Conservation (phyloP, 2,888 invertebrate genomes). For the Tinea trinotella region DNA sequence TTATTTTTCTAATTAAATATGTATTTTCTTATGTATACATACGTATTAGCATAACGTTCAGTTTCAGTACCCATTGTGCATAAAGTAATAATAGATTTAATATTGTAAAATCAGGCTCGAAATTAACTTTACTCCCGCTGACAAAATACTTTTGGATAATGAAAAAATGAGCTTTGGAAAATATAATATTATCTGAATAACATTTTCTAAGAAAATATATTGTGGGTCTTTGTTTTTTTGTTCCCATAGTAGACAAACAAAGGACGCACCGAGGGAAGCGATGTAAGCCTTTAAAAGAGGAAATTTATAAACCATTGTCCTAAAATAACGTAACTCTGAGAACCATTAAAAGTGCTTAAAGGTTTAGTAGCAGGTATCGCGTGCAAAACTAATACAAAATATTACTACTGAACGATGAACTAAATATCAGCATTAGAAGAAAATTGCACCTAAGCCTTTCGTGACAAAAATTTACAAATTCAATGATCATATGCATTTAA, state of each 20-base stretch:
- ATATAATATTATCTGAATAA: slow-evolving; percentile 11
- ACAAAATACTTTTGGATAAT: background rate
- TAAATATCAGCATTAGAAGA: too few relatives aligned
- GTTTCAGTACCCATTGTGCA: too few relatives aligned
- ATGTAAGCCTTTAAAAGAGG: background rate
- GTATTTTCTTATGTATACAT: too few relatives aligned
- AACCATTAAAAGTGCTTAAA: background rate
- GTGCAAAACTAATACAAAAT: background rate
- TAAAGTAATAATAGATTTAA: too few relatives aligned
- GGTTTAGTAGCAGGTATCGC: background rate
- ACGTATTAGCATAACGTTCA: too few relatives aligned
- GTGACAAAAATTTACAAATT: too few relatives aligned
- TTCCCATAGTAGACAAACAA: background rate
- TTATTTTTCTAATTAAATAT: too few relatives aligned
- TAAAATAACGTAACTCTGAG: background rate
- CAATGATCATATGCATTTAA: too few relatives aligned
- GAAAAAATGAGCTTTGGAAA: slow-evolving; percentile 1
- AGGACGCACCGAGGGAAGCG: background rate
- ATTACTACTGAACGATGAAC: too few relatives aligned
- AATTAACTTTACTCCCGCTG: background rate
- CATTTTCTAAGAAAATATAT: slow-evolving; percentile 4
- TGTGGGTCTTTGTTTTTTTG: background rate
- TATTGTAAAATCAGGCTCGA: background rate
- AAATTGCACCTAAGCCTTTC: too few relatives aligned
- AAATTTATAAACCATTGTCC: background rate